A percentile compares a stretch with the other conserved stretches of the same genome.
phyloP scores from a whole-genome alignment of 2,888 invertebrate genomes.

The Limnephilus marmoratus region DNA sequence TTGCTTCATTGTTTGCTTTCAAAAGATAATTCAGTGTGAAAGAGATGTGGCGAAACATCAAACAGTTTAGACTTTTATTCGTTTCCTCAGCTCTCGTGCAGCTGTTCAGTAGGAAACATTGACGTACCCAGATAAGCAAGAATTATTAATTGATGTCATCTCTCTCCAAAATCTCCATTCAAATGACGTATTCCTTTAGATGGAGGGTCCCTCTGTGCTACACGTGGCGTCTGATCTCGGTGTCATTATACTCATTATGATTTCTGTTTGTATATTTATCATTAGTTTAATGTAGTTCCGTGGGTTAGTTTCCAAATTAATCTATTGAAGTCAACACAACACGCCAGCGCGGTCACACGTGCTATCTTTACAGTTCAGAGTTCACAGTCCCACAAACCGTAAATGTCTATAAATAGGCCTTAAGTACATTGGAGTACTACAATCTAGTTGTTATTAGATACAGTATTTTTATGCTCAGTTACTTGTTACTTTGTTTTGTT shows the following conservation, averaged over 20 bases:
- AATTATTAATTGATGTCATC: neutral
- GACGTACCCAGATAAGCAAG: neutral
- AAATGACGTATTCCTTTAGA: neutral
- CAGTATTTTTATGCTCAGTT: too few relatives aligned
- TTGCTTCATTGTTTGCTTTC: neutral
- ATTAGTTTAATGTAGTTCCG: neutral
- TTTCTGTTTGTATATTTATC: neutral
- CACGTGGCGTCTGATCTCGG: neutral
- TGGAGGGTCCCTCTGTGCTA: neutral
- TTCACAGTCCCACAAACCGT: neutral
- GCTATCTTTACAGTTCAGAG: neutral
- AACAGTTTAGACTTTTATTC: neutral
- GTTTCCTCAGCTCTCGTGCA: neutral
- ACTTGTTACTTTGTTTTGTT: neutral
- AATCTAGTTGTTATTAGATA: too few relatives aligned
- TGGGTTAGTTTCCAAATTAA: neutral
- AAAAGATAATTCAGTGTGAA: neutral
- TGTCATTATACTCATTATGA: neutral
- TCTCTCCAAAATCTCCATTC: neutral
- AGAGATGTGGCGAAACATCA: neutral
- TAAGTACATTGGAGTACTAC: neutral
- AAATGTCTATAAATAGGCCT: neutral
- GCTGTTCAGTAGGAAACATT: neutral
- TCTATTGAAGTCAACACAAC: neutral
- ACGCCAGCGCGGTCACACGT: neutral